Conservation (phyloP, 1,140 invertebrate species). For the Caenorhabditis elegans region DNA sequence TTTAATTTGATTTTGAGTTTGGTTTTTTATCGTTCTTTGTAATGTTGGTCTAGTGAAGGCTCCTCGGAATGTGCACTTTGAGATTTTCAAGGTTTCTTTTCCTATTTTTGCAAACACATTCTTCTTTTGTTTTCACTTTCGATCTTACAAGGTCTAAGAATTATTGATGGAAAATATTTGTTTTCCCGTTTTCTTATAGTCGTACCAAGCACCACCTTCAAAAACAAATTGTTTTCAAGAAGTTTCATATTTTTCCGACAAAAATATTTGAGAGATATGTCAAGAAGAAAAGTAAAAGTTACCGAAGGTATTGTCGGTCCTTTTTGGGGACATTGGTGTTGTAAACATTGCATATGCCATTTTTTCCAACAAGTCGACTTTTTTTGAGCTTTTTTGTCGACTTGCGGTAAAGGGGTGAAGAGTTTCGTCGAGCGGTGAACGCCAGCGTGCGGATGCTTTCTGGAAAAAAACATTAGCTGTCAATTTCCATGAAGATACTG, state of each 20-base stretch:
- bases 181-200: neutral
- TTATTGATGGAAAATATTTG: neutral
- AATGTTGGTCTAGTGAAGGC: neutral
- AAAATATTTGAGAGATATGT: neutral
- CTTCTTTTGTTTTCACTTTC: neutral
- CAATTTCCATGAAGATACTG: too few species aligned
- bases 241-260: neutral
- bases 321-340: slow-evolving; percentile 46
- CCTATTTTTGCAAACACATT: neutral
- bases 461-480: neutral
- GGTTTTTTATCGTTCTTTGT: neutral
- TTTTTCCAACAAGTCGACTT: slow-evolving; percentile 43
- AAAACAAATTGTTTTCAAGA: neutral
- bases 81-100: neutral
- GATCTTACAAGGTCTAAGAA: neutral
- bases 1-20: too few species aligned
- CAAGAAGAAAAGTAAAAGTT: neutral
- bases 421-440: slow-evolving; percentile 43
- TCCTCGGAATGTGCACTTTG: neutral
- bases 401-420: slow-evolving; percentile 37
- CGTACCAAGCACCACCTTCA: too few species aligned
- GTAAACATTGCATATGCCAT: slow-evolving; percentile 49
- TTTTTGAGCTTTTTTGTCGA: slow-evolving; percentile 47
- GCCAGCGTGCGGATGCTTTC: slow-evolving; percentile 46
- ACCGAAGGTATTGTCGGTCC: slow-evolving; percentile 45